Conservation (phyloP, 2,113 vertebrate genomes). For the Puma concolor region DNA sequence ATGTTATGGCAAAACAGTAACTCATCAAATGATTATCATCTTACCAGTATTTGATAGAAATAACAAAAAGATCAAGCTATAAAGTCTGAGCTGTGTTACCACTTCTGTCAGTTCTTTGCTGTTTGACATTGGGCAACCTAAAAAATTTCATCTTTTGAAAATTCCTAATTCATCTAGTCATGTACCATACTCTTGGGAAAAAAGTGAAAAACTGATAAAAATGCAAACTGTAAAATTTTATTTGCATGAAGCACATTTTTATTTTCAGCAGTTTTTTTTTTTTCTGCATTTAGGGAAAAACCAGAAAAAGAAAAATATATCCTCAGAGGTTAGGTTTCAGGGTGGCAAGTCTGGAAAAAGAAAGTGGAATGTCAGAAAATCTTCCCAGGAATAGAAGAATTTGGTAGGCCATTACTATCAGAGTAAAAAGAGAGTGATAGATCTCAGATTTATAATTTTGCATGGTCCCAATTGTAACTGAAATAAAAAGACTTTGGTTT, state of each 20-base stretch:
- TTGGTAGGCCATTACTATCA: background rate
- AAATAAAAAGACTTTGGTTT: background rate
- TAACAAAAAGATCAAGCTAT: background rate
- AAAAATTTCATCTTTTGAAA: background rate
- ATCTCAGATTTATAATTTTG: background rate
- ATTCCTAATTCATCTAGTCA: background rate
- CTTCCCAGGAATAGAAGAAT: background rate
- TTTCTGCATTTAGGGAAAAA: too few species aligned
- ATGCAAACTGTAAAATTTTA: background rate
- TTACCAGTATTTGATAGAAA: background rate
- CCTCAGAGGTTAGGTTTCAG: background rate
- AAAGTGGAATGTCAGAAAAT: background rate
- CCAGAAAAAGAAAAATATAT: background rate
- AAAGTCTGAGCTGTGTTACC: background rate
- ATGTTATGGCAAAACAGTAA: background rate
- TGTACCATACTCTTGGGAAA: background rate
- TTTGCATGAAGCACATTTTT: background rate
- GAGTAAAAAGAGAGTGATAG: background rate
- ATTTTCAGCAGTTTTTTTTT: background rate
- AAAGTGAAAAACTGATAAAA: background rate
- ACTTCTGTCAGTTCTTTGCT: background rate
- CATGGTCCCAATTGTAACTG: background rate
- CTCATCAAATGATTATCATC: background rate
- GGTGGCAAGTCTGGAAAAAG: background rate
- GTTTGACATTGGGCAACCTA: background rate